Evolutionary conservation across 64 coral and sea anemone genomes (phyloP).

Genomic region (Dendronephthya gigantea): DNA sequence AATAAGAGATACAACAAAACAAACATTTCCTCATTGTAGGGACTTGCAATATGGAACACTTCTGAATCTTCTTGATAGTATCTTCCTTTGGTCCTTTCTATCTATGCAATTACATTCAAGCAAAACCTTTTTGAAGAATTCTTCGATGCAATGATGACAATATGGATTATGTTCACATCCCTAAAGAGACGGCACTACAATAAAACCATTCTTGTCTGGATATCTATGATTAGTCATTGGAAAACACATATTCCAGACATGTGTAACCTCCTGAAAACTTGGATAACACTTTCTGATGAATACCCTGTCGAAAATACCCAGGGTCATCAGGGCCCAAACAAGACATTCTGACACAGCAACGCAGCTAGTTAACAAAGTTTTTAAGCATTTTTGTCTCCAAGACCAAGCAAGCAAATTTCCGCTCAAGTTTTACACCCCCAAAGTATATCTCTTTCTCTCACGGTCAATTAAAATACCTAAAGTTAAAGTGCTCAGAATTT

Average conservation of each 20-base stretch:
- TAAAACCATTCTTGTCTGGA: conserved; percentile 26
- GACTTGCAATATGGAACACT: not conserved
- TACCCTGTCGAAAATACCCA: conserved; percentile 45
- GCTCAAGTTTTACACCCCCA: not conserved
- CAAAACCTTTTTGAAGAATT: not conserved
- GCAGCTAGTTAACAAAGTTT: not conserved
- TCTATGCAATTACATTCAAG: not conserved
- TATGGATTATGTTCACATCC: not conserved
- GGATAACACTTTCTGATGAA: conserved; percentile 26
- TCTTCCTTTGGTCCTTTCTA: not conserved
- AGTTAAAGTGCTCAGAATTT: not conserved
- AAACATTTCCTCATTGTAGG: not conserved
- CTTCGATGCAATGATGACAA: not conserved
- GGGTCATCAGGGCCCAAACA: conserved; percentile 8
- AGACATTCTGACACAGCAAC: conserved; percentile 29
- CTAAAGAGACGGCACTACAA: conserved; percentile 26
- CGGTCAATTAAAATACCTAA: not conserved
- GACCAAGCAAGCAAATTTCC: not conserved
- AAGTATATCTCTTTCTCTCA: not conserved
- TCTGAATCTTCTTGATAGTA: not conserved
- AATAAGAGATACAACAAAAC: not conserved
- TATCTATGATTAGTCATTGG: conserved; percentile 23
- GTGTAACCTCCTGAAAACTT: conserved; percentile 8
- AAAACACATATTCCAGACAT: not conserved
- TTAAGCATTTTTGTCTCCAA: not conserved